Evolutionary conservation across 2,888 invertebrate species (phyloP).

Genomic region (Drosophila vallismaia): DNA sequence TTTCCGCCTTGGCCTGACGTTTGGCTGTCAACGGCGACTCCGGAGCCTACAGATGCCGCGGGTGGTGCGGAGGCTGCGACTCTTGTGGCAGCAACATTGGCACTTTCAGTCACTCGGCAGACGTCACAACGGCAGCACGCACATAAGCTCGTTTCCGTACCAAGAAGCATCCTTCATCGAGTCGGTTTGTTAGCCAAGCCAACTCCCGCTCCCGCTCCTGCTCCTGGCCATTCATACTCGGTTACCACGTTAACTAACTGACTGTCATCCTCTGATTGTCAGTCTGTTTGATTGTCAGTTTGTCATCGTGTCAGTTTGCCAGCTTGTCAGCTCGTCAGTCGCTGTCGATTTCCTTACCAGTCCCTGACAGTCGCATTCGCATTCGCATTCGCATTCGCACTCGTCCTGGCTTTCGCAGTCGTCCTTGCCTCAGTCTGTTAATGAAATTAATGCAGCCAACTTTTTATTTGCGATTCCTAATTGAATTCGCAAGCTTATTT

Average conservation of each 20-base stretch:
- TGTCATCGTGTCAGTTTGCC: conserved; percentile 7
- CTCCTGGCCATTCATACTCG: conserved; percentile 20
- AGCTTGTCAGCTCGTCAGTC: conserved; percentile 18
- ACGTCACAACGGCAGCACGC: conserved; percentile 63
- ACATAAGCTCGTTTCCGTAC: conserved; percentile 25
- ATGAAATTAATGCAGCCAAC: conserved; percentile 75
- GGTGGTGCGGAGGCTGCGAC: conserved; percentile 29
- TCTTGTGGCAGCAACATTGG: conserved; percentile 57
- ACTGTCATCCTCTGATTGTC: conserved; percentile 19
- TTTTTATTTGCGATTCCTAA: conserved; percentile 75
- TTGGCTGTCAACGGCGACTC: conserved; percentile 51
- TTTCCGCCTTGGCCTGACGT: conserved; percentile 74
- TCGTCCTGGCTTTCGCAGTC: conserved; percentile 33
- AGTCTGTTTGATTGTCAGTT: conserved; percentile 5
- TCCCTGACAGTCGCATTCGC: conserved; percentile 8
- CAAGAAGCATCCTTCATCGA: conserved; percentile 19
- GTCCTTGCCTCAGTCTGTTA: conserved; percentile 49
- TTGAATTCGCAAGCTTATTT: conserved; percentile 64
- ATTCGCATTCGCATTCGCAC: conserved; percentile 2
- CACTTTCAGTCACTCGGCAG: conserved; percentile 64
- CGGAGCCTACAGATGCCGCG: conserved; percentile 23
- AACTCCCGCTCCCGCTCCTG: neutral
- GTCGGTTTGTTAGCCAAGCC: conserved; percentile 21
- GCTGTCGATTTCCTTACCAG: conserved; percentile 18
- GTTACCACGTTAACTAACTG: conserved; percentile 12